Evolutionary conservation across 2,888 invertebrate genomes (phyloP).

Genomic region (Brachyptera putata): DNA sequence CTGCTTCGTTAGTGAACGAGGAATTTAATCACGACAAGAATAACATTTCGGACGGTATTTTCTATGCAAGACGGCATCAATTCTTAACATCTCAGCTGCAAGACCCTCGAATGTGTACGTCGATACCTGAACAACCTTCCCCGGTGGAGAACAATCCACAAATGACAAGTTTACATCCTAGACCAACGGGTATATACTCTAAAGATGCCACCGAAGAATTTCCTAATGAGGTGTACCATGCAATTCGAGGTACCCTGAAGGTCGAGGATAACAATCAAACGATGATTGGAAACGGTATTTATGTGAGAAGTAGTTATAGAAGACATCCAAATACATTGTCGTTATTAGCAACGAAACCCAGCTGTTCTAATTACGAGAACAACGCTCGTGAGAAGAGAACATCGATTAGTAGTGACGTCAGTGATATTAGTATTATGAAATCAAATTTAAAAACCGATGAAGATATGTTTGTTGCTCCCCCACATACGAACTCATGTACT

Average conservation of each 20-base stretch:
- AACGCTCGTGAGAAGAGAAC: neutral
- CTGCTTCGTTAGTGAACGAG: constrained; percentile 50
- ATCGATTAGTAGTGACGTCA: neutral
- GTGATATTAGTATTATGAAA: too few relatives aligned
- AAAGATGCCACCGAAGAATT: neutral
- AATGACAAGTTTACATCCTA: neutral
- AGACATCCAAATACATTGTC: neutral
- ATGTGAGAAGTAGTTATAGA: neutral
- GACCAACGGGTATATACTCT: neutral
- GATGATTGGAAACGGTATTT: neutral
- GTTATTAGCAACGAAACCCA: neutral
- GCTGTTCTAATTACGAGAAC: neutral
- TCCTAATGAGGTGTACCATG: neutral
- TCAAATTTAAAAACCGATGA: too few relatives aligned
- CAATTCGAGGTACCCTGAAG: neutral
- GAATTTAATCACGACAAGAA: constrained; percentile 49
- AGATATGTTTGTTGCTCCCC: too few relatives aligned
- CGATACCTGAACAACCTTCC: constrained; percentile 4
- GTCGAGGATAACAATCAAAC: neutral
- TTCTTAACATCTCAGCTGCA: constrained; percentile 48
- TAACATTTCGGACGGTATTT: constrained; percentile 48
- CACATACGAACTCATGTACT: too few relatives aligned
- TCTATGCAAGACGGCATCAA: constrained; percentile 51
- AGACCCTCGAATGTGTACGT: constrained; percentile 12
- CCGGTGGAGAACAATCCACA: neutral